These are phyloP conservation scores for Drosophila pullipes DNA, from an alignment of 2,888 invertebrate species.

Conservation along the genomic window DNA sequence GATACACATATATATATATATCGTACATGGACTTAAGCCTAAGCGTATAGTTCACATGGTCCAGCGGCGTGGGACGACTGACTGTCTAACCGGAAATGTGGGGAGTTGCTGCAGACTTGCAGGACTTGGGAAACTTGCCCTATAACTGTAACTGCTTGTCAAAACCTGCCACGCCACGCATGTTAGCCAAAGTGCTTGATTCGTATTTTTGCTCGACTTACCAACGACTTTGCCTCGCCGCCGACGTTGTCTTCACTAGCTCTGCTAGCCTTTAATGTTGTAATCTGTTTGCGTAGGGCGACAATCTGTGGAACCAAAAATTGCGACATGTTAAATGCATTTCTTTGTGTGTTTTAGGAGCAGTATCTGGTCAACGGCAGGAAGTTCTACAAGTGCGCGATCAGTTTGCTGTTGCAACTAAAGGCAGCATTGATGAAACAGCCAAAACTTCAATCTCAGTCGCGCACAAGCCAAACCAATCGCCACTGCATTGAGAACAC, in stretches of 20 bases:
- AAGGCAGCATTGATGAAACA: slow-evolving; percentile 15
- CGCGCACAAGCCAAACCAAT: background rate
- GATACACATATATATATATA: background rate
- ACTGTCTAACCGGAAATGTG: slow-evolving; percentile 12
- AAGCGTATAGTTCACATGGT: slow-evolving; percentile 20
- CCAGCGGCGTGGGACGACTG: slow-evolving; percentile 2
- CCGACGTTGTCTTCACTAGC: slow-evolving; percentile 56
- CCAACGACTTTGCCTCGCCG: slow-evolving; percentile 69
- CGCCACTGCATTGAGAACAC: background rate
- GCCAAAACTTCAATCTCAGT: background rate
- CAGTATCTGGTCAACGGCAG: slow-evolving; percentile 3
- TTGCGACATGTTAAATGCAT: slow-evolving; percentile 18
- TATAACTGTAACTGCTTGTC: slow-evolving; percentile 7
- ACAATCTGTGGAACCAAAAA: slow-evolving; percentile 79
- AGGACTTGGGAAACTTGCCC: background rate
- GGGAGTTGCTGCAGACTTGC: slow-evolving; percentile 8
- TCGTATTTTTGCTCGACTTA: slow-evolving; percentile 60
- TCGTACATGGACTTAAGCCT: background rate
- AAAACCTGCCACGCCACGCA: slow-evolving; percentile 22
- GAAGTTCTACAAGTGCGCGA: slow-evolving; percentile 47
- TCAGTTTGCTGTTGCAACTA: background rate
- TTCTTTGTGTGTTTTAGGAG: background rate
- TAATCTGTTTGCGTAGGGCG: slow-evolving; percentile 84
- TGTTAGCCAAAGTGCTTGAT: slow-evolving; percentile 33
- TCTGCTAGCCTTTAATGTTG: slow-evolving; percentile 80